phyloP scores from a whole-genome alignment of 2,888 invertebrate genomes.

The Harpalus rubripes region DNA sequence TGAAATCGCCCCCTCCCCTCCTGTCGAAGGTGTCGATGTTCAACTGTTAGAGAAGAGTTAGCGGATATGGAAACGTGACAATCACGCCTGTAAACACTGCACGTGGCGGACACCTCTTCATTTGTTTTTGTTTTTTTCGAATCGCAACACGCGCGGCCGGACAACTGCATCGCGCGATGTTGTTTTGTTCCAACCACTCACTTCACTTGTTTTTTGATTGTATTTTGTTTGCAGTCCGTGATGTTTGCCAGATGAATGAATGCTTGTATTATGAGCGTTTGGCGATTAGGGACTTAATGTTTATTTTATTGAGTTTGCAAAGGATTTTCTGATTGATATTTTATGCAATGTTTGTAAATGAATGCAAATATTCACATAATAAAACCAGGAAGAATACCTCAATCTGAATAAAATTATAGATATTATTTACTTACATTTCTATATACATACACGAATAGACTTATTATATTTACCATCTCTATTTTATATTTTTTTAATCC shows the following conservation, averaged over 20 bases:
- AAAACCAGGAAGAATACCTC: background rate
- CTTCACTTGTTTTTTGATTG: slow-evolving; percentile 40
- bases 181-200: slow-evolving; percentile 35
- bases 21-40: background rate
- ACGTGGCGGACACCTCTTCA: slow-evolving; percentile 46
- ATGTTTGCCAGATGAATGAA: slow-evolving; percentile 16
- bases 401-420: background rate
- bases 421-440: background rate
- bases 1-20: slow-evolving; percentile 1
- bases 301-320: slow-evolving; percentile 26
- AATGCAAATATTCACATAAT: background rate
- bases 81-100: slow-evolving; percentile 45
- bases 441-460: background rate
- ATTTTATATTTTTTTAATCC: no score
- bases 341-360: background rate
- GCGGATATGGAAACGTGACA: slow-evolving; percentile 35
- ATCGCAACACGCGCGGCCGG: slow-evolving; percentile 8
- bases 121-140: slow-evolving; percentile 47
- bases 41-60: background rate
- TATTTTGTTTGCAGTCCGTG: slow-evolving; percentile 42
- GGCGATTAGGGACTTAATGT: slow-evolving; percentile 32
- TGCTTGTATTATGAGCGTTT: slow-evolving; percentile 21
- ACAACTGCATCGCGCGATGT: slow-evolving; percentile 38
- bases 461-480: no score
- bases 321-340: slow-evolving; percentile 1